Conservation (phyloP, 2,797 vertebrate genomes). For the Oceanodroma leucorhoa region DNA sequence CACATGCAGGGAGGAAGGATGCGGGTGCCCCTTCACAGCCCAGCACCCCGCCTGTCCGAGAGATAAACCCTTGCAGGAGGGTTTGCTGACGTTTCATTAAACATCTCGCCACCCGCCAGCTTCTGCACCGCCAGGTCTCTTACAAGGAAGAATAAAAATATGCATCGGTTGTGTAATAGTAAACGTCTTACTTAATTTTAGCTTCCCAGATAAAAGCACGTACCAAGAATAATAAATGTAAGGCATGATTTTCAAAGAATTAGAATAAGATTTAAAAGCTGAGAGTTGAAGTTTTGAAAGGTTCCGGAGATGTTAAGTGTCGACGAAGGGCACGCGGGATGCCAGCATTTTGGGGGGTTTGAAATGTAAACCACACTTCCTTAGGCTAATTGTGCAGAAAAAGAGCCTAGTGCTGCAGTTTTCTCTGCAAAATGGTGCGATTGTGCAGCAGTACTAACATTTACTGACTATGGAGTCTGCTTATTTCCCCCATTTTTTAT, state of each 20-base stretch:
- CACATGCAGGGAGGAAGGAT: rapidly evolving
- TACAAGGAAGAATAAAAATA: neutral
- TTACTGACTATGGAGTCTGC: slow-evolving; percentile 33
- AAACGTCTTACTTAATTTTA: neutral
- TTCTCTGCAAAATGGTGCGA: neutral
- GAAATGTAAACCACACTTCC: neutral
- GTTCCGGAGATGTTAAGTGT: neutral
- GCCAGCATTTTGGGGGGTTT: neutral
- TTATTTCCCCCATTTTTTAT: slow-evolving; percentile 71
- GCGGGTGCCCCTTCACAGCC: neutral
- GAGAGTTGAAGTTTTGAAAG: neutral
- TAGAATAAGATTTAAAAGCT: neutral
- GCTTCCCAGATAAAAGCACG: neutral
- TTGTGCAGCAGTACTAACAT: slow-evolving; percentile 10
- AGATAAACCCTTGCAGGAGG: neutral
- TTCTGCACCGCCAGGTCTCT: neutral
- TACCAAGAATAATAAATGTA: neutral
- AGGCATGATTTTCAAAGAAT: rapidly evolving
- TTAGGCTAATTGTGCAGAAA: slow-evolving; percentile 48
- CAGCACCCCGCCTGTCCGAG: rapidly evolving
- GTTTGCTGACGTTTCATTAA: neutral
- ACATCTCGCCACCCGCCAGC: rapidly evolving
- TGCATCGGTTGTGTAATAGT: too few relatives aligned
- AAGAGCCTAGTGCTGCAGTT: slow-evolving; percentile 45
- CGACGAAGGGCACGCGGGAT: neutral